Base-by-base conservation (phyloP, 2,113 vertebrate genomes). In the Opisthocomus hoazin region DNA sequence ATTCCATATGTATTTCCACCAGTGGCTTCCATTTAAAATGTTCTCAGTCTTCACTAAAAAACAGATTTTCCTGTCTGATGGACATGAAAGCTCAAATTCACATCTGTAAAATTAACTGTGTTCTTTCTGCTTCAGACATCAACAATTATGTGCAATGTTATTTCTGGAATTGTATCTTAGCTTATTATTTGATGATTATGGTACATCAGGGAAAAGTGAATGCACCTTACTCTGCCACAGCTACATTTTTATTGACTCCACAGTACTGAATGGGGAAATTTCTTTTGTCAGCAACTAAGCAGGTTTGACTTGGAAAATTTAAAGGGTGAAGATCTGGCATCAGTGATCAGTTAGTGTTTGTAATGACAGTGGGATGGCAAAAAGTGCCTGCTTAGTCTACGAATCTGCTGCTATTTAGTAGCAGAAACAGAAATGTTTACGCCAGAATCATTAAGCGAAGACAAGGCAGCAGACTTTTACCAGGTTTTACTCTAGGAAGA, bases 21-120 rank as follows among this genome's bases (percentile, higher is more conserved):
- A 88, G 29, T 69, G 34, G 7, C 19, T 94, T 88, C 78, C 53
- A 77, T 87, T 90, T 94, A 34, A 89, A 82, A 66, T 87, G 41
- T 80, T 91, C 71, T 89, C 81, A 30, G 66, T 68, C 85, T 94
- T 81, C 89, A 94, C 69, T 96, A 60, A 88, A 96, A 95, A 93
- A 39, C 88, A 96, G 94, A 96, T 97, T 95, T 97, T 97, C 95
- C 95, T 95, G 94, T 96, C 96, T 96, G 94, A 91, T 96, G 78
- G 92, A 92, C 84, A 88, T 89, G 90, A 93, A 93, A 97, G 85
- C 89, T 90, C 83, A 94, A 93, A 96, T 94, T 96, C 90, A 94
- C 36, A 84, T 91, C 92, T 89, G 69, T 82, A 96, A 96, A 94
- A 96, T 97, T 97, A 97, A 88, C 86, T 87, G 19, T 90, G 87